Conservation (phyloP, 2,888 invertebrate genomes). For the Eristalis arbustorum region DNA sequence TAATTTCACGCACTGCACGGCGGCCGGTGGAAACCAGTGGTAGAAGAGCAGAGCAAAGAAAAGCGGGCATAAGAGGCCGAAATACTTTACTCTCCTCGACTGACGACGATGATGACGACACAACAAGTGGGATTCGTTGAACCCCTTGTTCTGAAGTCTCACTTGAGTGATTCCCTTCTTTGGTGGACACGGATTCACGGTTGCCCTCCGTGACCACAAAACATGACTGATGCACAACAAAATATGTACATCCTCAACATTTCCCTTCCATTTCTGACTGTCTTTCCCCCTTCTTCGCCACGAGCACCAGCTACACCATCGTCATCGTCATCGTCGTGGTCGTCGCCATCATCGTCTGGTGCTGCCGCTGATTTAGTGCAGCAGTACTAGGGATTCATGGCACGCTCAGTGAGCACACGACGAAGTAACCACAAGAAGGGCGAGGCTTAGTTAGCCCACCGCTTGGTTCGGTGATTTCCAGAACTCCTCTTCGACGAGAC, state of each 20-base stretch:
- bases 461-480: slow-evolving; percentile 41
- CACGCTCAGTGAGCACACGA: slow-evolving; percentile 41
- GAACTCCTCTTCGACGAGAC: background rate
- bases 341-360: background rate
- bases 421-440: slow-evolving; percentile 46
- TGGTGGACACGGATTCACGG: slow-evolving; percentile 7
- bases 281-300: background rate
- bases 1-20: slow-evolving; percentile 37
- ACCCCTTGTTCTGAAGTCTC: slow-evolving; percentile 20
- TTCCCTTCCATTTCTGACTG: background rate
- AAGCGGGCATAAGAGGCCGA: background rate
- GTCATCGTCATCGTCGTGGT: no score
- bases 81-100: background rate
- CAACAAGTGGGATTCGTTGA: slow-evolving; percentile 59
- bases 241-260: slow-evolving; percentile 8
- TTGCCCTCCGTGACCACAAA: slow-evolving; percentile 56
- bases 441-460: background rate
- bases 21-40: background rate
- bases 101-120: slow-evolving; percentile 22
- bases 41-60: slow-evolving; percentile 1
- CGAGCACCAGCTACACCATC: background rate
- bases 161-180: slow-evolving; percentile 51
- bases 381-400: slow-evolving; percentile 1
- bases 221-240: slow-evolving; percentile 55
- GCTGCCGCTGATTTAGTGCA: slow-evolving; percentile 11